Conservation (phyloP, 2,797 vertebrate species). For the Lycodopsis pacificus region DNA sequence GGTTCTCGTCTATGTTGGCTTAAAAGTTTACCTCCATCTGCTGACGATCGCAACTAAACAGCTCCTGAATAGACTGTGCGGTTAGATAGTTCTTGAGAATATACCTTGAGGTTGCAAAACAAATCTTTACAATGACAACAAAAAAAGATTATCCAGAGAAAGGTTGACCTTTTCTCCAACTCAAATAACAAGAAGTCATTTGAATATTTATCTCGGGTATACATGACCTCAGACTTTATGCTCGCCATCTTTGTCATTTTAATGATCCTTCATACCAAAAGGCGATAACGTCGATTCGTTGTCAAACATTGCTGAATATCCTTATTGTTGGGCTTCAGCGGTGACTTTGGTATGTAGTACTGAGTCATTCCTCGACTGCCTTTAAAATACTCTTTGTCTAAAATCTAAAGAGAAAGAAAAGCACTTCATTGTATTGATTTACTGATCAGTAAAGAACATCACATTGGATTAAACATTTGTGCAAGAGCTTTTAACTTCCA, state of each 20-base stretch:
- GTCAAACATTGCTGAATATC: conserved; percentile 26
- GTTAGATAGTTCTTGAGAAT: neutral
- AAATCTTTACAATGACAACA: neutral
- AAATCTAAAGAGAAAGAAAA: conserved; percentile 13
- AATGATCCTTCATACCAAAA: neutral
- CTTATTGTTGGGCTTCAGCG: conserved; percentile 7
- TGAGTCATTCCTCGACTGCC: conserved; percentile 22
- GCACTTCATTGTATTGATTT: neutral
- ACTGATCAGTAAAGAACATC: neutral
- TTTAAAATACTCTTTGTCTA: neutral
- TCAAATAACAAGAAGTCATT: neutral
- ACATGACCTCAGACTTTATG: neutral
- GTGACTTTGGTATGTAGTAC: conserved; percentile 5
- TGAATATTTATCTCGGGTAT: conserved; percentile 6
- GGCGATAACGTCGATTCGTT: neutral
- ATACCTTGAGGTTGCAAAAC: neutral
- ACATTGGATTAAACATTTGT: neutral
- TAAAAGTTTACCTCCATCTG: neutral
- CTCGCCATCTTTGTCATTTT: conserved; percentile 2
- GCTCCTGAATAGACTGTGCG: neutral
- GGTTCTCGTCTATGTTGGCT: neutral
- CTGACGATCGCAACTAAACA: neutral
- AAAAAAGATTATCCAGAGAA: neutral
- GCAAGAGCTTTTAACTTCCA: neutral
- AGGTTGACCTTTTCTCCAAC: neutral